Percentiles rank a stretch among this genome's conserved stretches.
Evolutionary conservation across 2,797 vertebrate species (phyloP).

Genomic region (Lepilemur septentrionalis): DNA sequence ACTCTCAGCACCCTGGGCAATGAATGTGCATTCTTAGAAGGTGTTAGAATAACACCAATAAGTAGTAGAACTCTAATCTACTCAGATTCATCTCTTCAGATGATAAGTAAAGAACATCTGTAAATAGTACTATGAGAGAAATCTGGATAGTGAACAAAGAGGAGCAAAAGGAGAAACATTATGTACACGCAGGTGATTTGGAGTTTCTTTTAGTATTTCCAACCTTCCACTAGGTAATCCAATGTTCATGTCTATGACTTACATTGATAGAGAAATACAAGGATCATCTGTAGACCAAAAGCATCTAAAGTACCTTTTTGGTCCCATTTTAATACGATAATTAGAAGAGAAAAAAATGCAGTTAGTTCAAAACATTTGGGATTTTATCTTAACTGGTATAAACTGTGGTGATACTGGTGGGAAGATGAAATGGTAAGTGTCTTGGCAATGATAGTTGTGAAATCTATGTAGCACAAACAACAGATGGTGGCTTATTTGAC

Average conservation of each 20-base stretch:
- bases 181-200: background rate
- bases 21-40: background rate
- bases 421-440: conserved; percentile 68
- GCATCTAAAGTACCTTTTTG: conserved; percentile 47
- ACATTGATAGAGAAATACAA: background rate
- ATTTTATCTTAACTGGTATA: conserved; percentile 69
- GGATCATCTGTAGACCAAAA: conserved; percentile 30
- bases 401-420: conserved; percentile 53
- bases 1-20: background rate
- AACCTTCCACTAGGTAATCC: background rate
- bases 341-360: conserved; percentile 57
- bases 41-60: background rate
- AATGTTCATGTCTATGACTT: background rate
- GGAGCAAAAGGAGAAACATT: background rate
- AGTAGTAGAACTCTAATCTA: background rate
- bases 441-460: conserved; percentile 69
- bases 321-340: background rate
- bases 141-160: background rate
- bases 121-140: background rate
- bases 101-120: background rate
- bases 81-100: background rate
- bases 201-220: background rate
- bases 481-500: conserved; percentile 74
- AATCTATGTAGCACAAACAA: conserved; percentile 76
- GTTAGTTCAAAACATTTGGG: conserved; percentile 73